These are phyloP conservation scores for Otus sunia DNA, from an alignment of 2,113 vertebrate species.

Conservation along the genomic window DNA sequence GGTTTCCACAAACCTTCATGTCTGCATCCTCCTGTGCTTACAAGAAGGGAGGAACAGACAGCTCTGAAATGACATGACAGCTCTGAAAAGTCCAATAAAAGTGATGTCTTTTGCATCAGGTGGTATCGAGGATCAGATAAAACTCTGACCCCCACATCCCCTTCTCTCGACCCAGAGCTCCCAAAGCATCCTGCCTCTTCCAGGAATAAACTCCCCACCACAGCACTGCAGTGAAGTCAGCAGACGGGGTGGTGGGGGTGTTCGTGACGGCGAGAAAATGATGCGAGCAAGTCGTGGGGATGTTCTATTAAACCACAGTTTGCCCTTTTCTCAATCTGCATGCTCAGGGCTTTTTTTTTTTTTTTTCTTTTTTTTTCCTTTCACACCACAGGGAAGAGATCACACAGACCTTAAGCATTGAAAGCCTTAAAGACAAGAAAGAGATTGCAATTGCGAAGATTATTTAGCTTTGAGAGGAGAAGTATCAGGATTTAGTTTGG, in stretches of 20 bases:
- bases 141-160: not conserved
- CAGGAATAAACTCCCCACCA: not conserved
- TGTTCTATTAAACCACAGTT: not conserved
- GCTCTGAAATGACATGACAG: not conserved
- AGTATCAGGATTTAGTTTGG: not conserved
- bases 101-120: not conserved
- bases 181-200: not conserved
- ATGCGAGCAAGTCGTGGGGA: not conserved
- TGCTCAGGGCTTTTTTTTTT: not conserved
- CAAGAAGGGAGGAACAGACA: too few relatives aligned
- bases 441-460: not conserved
- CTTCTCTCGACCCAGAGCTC: not conserved
- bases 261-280: not conserved
- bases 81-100: not conserved
- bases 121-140: not conserved
- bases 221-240: not conserved
- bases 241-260: not conserved
- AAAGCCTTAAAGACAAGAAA: not conserved
- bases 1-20: not conserved
- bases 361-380: too few relatives aligned
- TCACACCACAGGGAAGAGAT: not conserved
- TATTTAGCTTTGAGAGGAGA: constrained; percentile 12
- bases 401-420: not conserved
- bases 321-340: constrained; percentile 30
- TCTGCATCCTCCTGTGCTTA: not conserved